Base-by-base conservation (phyloP, 2,888 invertebrate genomes). In the Halocaridina rubra region DNA sequence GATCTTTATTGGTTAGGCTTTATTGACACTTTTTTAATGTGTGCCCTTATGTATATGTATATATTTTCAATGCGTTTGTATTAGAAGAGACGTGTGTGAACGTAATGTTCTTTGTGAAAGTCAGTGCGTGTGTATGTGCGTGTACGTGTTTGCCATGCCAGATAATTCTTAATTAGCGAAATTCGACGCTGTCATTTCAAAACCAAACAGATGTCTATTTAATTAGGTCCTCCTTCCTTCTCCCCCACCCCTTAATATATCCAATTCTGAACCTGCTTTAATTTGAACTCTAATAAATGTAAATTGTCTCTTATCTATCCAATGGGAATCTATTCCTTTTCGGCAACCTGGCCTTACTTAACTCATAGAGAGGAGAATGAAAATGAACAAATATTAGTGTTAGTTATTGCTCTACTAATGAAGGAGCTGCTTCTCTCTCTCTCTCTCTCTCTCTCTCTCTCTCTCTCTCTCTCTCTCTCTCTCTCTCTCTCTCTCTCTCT, bases 271-370 rank as follows among this genome's bases (percentile, higher is more conserved):
- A 46, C 10, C 39, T 30, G 22, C 78, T 78, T 46, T 24, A 78
- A 64, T 78, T 78, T 78, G 39, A 39, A 29, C 61, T 67, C 67
- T 64, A 67, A 78, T 67, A 67, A 78, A 78, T 19, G 78, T 67
- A 39, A 78, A 78, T 64, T 33, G 64, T 19, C 78, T 64, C 59
- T 64, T 78, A 27, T 33, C 78, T 67, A 32, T 22, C 67, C 33
- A 67, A 33, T 64, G 32, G 46, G 64, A 33, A 24, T 3, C 78
- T n/a, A 67, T 78, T 32, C 78, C 33, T 67, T 33, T 27, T 22
- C 64, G 13, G 30, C 13, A 16, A 46, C 46, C 16, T n/a, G n/a
- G 59, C 77, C 39, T 77, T 78, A 78, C 33, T 64, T n/a, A 16
- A 46, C 64, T 78, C 61, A 78, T 78, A 32, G 78, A 67, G 29